Percentiles rank a stretch among this genome's conserved stretches.
Conservation (phyloP, 2,888 invertebrate species). For the Machimus rusticus region DNA sequence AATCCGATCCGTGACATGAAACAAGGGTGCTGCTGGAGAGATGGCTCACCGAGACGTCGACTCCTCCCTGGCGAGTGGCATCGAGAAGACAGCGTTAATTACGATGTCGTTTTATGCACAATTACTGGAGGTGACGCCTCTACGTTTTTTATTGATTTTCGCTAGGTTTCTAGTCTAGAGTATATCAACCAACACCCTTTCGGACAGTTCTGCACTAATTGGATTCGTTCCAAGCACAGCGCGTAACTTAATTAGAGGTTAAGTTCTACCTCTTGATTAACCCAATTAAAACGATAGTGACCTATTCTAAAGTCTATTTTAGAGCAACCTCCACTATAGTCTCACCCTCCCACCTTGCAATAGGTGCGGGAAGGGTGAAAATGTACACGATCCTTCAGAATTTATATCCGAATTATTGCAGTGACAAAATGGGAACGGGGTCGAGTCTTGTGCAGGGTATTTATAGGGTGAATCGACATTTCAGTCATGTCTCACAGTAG, state of each 20-base stretch:
- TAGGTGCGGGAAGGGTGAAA: background rate
- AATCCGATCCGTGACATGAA: background rate
- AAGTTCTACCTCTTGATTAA: conserved; percentile 28
- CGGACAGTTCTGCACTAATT: conserved; percentile 5
- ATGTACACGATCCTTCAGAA: background rate
- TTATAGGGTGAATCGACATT: background rate
- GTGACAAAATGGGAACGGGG: background rate
- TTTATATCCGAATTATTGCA: background rate
- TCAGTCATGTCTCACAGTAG: conserved; percentile 29
- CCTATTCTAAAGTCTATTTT: background rate
- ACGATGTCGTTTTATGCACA: conserved; percentile 28
- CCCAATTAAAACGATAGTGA: background rate
- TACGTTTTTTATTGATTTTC: conserved; percentile 27
- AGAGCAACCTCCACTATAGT: background rate
- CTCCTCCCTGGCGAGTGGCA: conserved; percentile 42
- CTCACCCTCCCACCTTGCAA: background rate
- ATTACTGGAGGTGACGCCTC: background rate
- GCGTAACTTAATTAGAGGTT: conserved; percentile 37
- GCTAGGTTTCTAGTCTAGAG: background rate
- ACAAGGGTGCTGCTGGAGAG: background rate
- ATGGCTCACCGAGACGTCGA: conserved; percentile 8
- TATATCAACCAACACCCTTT: background rate
- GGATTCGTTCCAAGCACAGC: background rate
- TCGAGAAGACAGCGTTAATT: conserved; percentile 42
- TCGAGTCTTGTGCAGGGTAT: background rate